Base-by-base conservation (phyloP, 2,888 invertebrate species). In the Dysmachus trigonus region DNA sequence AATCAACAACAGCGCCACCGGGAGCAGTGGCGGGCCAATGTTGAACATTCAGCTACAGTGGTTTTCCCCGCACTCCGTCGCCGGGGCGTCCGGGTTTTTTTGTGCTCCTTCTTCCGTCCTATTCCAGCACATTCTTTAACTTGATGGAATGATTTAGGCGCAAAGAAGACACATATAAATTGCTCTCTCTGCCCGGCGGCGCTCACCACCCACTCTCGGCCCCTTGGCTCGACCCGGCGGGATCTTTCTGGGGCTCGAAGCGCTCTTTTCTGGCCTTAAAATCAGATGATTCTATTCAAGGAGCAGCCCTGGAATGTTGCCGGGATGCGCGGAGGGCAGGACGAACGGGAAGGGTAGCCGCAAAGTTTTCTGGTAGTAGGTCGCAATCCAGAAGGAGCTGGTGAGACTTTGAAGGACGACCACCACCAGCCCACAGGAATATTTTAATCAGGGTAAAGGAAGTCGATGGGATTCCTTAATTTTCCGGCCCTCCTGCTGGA, bases 91-190 rank as follows among this genome's bases (percentile, higher is more conserved):
- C 82, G 47, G 83, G n/a, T n/a, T 51, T 74, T 85, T 86, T 86
- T 85, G 72, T 51, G n/a, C 22, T 74, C 47, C 86, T 41, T 62
- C 30, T 83, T 83, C 81, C 86, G 81, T 87, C 87, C 86, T 86
- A 79, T 87, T 88, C 87, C 85, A 76, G 73, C 88, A 82, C 87
- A 88, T 87, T 86, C 87, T 84, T 86, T 77, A 86, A 86, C 86
- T 87, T 88, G 88, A 88, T 87, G 87, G 88, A 88, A 88, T 88
- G 88, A 88, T 88, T 88, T 88, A 88, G 86, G 87, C 74, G 86
- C 77, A 85, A 87, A 87, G 85, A 88, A 87, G 87, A 88, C 86
- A 86, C 85, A 86, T 77, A 88, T 88, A 88, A 88, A 88, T 88
- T 87, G 62, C 85, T 62, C 74, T 85, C 85, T 62, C 85, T 77